These are phyloP conservation scores for Doryteuthis pealeii DNA, from an alignment of 1,140 invertebrate species.

Conservation along the genomic window DNA sequence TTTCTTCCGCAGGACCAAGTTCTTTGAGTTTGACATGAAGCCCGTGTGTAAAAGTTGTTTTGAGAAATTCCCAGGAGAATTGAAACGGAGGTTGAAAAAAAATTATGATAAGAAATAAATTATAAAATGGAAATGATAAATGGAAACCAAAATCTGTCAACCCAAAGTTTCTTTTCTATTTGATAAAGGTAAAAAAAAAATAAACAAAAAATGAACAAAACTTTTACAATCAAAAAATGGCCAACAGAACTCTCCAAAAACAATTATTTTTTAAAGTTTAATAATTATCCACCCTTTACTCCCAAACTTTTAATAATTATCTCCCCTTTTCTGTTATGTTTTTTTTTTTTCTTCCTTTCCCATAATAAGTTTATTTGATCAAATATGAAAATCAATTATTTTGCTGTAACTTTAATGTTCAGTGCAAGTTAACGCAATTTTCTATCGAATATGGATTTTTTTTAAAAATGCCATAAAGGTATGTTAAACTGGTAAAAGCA, in stretches of 20 bases:
- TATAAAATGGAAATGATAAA: neutral
- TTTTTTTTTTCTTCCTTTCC: too few relatives aligned
- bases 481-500: too few relatives aligned
- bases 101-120: slow-evolving; percentile 58
- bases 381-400: too few relatives aligned
- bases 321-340: too few relatives aligned
- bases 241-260: neutral
- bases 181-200: too few relatives aligned
- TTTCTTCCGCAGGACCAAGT: slow-evolving; percentile 76
- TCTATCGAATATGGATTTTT: too few relatives aligned
- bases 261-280: neutral
- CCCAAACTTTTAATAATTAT: neutral
- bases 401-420: too few relatives aligned
- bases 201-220: too few relatives aligned
- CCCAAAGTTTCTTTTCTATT: neutral
- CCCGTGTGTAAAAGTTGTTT: slow-evolving; percentile 99
- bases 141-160: neutral
- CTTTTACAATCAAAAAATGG: neutral
- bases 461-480: too few relatives aligned
- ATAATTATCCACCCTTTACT: neutral
- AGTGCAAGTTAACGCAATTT: too few relatives aligned
- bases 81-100: slow-evolving; percentile 77
- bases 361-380: too few relatives aligned
- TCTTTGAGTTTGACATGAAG: slow-evolving; percentile 97
- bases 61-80: slow-evolving; percentile 92